Base-by-base conservation (phyloP, 2,113 vertebrate genomes). In the Australoheros scitulus region DNA sequence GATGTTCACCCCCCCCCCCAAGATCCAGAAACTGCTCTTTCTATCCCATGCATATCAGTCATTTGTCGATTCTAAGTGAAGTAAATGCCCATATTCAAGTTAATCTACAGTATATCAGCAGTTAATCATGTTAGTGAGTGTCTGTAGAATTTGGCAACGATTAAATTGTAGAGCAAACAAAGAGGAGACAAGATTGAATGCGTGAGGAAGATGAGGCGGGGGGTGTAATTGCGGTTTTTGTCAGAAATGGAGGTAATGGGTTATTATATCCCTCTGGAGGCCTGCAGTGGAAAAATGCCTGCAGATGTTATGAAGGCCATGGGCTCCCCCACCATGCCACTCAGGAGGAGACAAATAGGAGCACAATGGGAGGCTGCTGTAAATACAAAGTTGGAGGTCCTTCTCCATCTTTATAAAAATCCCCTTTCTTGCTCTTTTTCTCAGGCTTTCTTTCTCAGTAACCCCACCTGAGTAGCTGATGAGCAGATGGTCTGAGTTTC, bases 161-260 rank as follows among this genome's bases (percentile, higher is more conserved):
- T 57, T 90, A 87, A 92, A 89, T 88, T 92, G 92, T 89, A 92
- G 88, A 91, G 82, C 15, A 92, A 81, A 85, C 65, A 61, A 80
- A 76, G 64, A 86, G 79, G 80, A 84, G 72, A 81, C 3, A 43
- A 87, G 84, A 93, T 89, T 85, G 84, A 89, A 92, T 83, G 88
- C 82, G 79, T 80, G 83, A 88, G 82, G 81, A 89, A 88, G 85
- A 88, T 83, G 80, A 94, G 56, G 88, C 87, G 90, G 94, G 93
- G 89, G 94, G 94, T 92, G 92, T 95, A 93, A 95, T 94, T 93
- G 91, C 89, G 88, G 88, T 93, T 95, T 94, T 93, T 94, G 93
- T 92, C 88, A 87, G 87, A 92, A 91, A 93, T 90, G 87, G 89
- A 90, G 86, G 91, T 94, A 94, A 95, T 93, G 90, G 93, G 88